A percentile compares a stretch with the other conserved stretches of the same genome.
Evolutionary conservation across 2,888 invertebrate genomes (phyloP).

Genomic region (Tenthredo notha): DNA sequence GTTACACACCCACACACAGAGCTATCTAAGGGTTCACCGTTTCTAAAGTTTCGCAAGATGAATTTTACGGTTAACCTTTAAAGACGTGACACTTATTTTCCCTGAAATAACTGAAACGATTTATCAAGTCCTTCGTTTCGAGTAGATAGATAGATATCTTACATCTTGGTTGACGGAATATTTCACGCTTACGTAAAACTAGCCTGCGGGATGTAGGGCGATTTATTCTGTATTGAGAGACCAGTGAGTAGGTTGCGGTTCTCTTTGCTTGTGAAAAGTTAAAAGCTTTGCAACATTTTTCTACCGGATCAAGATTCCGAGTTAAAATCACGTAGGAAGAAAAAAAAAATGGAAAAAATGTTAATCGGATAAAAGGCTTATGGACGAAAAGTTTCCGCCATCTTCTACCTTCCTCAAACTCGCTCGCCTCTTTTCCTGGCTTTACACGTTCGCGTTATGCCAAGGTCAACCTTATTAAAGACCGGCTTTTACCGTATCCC

Average conservation of each 20-base stretch:
- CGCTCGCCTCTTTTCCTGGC: neutral
- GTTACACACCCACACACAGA: neutral
- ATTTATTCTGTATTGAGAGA: slow-evolving; percentile 1
- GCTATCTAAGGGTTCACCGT: neutral
- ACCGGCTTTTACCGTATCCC: slow-evolving; percentile 33
- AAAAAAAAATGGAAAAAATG: neutral
- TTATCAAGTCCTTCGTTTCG: slow-evolving; percentile 28
- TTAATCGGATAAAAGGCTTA: slow-evolving; percentile 44
- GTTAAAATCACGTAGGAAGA: slow-evolving; percentile 1
- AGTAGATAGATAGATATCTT: neutral
- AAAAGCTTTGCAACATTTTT: slow-evolving; percentile 14
- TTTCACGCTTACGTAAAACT: neutral
- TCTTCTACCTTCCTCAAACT: neutral
- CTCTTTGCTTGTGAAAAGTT: neutral
- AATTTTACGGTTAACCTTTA: slow-evolving; percentile 16
- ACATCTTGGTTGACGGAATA: neutral
- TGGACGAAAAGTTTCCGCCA: slow-evolving; percentile 31
- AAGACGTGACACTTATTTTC: slow-evolving; percentile 32
- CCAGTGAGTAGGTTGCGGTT: neutral
- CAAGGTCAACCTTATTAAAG: slow-evolving; percentile 39
- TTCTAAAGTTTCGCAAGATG: neutral
- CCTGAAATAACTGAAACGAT: slow-evolving; percentile 31
- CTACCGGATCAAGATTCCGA: neutral
- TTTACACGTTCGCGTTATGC: slow-evolving; percentile 9
- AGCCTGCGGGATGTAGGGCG: neutral